Conservation (phyloP, 2,888 invertebrate species). For the Xestia c-nigrum region DNA sequence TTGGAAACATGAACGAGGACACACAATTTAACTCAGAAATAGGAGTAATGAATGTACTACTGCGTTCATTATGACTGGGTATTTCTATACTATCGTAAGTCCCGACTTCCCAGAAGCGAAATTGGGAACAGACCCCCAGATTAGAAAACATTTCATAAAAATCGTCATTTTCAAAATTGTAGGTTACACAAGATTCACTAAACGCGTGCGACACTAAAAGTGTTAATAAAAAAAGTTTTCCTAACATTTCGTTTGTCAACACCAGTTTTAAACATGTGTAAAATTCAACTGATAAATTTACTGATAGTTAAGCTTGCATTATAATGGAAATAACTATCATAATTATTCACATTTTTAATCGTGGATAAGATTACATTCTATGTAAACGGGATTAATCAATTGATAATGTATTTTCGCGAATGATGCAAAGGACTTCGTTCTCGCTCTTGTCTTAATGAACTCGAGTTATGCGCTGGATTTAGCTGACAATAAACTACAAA, state of each 20-base stretch:
- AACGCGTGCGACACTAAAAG: constrained; percentile 61
- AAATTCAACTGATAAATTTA: constrained; percentile 11
- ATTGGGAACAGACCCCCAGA: constrained; percentile 59
- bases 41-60: constrained; percentile 70
- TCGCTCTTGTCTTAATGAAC: constrained; percentile 19
- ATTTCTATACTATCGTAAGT: constrained; percentile 65
- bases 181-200: constrained; percentile 73
- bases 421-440: constrained; percentile 40
- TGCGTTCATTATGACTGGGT: constrained; percentile 63
- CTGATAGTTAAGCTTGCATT: constrained; percentile 62
- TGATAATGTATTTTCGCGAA: constrained; percentile 53
- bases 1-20: constrained; percentile 68
- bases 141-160: constrained; percentile 70
- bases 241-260: constrained; percentile 59
- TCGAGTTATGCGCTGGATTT: constrained; percentile 33
- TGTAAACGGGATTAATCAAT: constrained; percentile 65
- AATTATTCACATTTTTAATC: constrained; percentile 65
- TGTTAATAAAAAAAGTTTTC: constrained; percentile 53
- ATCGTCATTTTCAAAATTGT: constrained; percentile 72
- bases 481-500: constrained; percentile 21
- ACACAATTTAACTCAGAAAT: constrained; percentile 60
- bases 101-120: constrained; percentile 67
- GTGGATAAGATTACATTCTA: constrained; percentile 72
- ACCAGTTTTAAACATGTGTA: constrained; percentile 57
- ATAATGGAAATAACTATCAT: constrained; percentile 67